Evolutionary conservation across 2,797 vertebrate species (phyloP).

Genomic region (Channallabes apus): DNA sequence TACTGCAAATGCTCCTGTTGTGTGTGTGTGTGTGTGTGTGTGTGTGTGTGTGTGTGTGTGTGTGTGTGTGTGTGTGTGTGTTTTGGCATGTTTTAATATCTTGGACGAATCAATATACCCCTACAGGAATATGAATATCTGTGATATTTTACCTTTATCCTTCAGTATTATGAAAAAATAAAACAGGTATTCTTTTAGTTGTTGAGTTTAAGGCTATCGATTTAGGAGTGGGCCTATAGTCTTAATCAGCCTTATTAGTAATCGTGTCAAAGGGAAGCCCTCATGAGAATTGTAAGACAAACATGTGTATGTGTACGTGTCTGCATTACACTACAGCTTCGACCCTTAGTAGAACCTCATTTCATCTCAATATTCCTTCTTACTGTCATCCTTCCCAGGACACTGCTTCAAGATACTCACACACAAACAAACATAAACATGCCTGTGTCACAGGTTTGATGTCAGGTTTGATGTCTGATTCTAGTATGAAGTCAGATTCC

Average conservation of each 20-base stretch:
- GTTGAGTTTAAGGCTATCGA: too few species aligned
- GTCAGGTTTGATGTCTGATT: constrained; percentile 40
- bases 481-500: constrained; percentile 17
- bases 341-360: constrained; percentile 3
- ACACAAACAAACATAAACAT: constrained; percentile 15
- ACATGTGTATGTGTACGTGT: background rate
- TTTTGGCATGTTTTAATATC: background rate
- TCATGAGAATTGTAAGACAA: background rate
- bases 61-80: background rate
- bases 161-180: background rate
- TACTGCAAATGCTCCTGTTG: background rate
- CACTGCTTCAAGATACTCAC: constrained; percentile 6
- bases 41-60: background rate
- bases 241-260: background rate
- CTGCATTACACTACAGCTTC: constrained; percentile 5
- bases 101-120: background rate
- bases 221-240: background rate
- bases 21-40: background rate
- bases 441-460: constrained; percentile 37
- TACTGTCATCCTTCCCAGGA: constrained; percentile 37
- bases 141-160: background rate
- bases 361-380: constrained; percentile 9
- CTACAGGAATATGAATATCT: background rate
- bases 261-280: background rate
- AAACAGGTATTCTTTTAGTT: background rate